phyloP scores from a whole-genome alignment of 2,888 invertebrate species.

The Enchytraeus crypticus region DNA sequence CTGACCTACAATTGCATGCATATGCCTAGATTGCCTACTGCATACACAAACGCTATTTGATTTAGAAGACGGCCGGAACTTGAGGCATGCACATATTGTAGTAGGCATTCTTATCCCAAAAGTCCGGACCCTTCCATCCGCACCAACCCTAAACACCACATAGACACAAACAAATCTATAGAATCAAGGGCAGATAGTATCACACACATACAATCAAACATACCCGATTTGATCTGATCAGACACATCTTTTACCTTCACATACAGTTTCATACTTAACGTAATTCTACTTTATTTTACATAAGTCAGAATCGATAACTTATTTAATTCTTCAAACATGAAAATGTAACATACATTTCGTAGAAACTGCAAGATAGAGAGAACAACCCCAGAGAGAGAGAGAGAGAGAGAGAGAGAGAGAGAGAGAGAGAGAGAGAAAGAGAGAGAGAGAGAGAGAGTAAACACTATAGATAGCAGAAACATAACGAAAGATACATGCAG shows the following conservation, averaged over 20 bases:
- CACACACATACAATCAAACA: too few species aligned
- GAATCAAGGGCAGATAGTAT: background rate
- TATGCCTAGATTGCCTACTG: too few species aligned
- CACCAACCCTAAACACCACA: constrained; percentile 75
- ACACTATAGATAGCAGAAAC: background rate
- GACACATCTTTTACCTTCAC: background rate
- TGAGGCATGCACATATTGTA: constrained; percentile 94
- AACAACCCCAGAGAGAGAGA: background rate
- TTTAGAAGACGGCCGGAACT: constrained; percentile 40
- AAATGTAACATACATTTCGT: too few species aligned
- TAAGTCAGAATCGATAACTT: too few species aligned
- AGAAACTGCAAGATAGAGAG: too few species aligned
- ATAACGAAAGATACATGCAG: too few species aligned
- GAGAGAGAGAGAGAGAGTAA: background rate
- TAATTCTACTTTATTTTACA: too few species aligned
- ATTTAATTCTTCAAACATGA: too few species aligned
- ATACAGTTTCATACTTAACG: too few species aligned
- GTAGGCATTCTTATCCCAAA: constrained; percentile 90
- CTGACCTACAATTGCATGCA: too few species aligned
- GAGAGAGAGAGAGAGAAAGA: background rate
- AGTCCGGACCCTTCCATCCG: constrained; percentile 86
- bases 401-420: background rate
- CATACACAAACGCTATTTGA: too few species aligned
- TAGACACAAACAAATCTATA: background rate
- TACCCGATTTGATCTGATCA: background rate